phyloP scores from a whole-genome alignment of 2,888 invertebrate species.

The Lumbricus terrestris region DNA sequence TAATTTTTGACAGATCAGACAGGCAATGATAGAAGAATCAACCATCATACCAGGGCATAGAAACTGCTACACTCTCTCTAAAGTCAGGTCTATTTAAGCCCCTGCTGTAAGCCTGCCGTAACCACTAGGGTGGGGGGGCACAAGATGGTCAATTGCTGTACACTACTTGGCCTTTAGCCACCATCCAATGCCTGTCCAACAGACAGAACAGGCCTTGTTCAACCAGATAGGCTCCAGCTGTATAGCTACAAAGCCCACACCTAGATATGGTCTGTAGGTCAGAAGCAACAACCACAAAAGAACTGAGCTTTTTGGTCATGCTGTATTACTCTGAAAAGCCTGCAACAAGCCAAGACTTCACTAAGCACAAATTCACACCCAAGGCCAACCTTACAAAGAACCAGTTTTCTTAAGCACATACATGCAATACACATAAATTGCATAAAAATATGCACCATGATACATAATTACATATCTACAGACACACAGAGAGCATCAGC shows the following conservation, averaged over 20 bases:
- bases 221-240: background rate
- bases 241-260: background rate
- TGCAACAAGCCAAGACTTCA: background rate
- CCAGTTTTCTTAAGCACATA: background rate
- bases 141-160: background rate
- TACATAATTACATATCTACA: background rate
- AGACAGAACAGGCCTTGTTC: background rate
- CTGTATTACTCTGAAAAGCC: background rate
- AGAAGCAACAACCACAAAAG: constrained; percentile 3
- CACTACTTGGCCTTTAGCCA: background rate
- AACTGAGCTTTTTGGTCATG: background rate
- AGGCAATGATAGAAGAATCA: background rate
- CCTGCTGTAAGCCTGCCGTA: background rate
- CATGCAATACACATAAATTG: background rate
- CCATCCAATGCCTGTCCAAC: background rate
- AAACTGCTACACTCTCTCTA: background rate
- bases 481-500: background rate
- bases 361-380: background rate
- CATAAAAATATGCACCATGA: background rate
- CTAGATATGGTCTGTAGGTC: background rate
- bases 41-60: background rate
- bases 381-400: background rate
- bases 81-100: too few relatives aligned
- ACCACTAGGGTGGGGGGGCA: background rate
- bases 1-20: background rate